Conservation (phyloP, 2,888 invertebrate genomes). For the Autographa gamma region DNA sequence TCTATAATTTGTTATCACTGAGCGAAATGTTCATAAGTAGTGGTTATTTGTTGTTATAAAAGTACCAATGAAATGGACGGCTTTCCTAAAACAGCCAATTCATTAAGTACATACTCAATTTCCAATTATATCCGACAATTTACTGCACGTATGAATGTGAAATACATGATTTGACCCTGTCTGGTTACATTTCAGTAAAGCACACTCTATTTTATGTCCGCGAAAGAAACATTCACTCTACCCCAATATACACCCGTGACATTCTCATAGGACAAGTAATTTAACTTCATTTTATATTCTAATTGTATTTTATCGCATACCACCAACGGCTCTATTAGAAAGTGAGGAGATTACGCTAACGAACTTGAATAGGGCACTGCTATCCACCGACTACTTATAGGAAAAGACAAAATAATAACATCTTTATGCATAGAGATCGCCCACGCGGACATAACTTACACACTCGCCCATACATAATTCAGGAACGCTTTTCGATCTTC, state of each 20-base stretch:
- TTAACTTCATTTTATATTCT: constrained; percentile 65
- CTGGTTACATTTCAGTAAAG: neutral
- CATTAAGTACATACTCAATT: constrained; percentile 1
- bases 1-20: no score
- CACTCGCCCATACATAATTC: constrained; percentile 75
- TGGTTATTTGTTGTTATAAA: neutral
- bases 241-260: constrained; percentile 43
- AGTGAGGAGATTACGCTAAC: constrained; percentile 78
- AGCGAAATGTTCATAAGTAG: no score
- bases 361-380: constrained; percentile 68
- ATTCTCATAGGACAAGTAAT: constrained; percentile 56
- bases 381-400: constrained; percentile 65
- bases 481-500: constrained; percentile 71
- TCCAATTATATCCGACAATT: neutral
- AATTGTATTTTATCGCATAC: constrained; percentile 69
- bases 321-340: constrained; percentile 72
- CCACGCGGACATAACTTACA: constrained; percentile 75
- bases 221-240: constrained; percentile 50
- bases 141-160: neutral
- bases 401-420: constrained; percentile 74
- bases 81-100: neutral
- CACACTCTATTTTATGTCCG: neutral
- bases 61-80: neutral
- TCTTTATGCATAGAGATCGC: constrained; percentile 76
- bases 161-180: neutral